Evolutionary conservation across 1,140 invertebrate species (phyloP).

Genomic region (Octopus sinensis): DNA sequence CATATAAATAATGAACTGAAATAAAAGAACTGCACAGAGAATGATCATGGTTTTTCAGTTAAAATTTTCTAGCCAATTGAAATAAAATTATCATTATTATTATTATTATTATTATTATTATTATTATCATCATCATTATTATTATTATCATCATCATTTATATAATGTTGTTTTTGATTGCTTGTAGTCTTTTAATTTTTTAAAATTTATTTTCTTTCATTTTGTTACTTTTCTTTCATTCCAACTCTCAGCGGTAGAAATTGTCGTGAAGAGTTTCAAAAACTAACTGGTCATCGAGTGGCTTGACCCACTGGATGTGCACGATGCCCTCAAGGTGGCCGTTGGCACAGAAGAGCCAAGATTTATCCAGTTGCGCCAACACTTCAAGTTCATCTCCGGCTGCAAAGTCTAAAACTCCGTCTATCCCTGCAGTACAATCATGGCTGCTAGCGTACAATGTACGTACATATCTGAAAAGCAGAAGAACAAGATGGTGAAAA

Average conservation of each 20-base stretch:
- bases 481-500: not conserved
- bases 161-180: not conserved
- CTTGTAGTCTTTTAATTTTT: no score
- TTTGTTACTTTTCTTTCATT: not conserved
- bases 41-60: no score
- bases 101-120: not conserved
- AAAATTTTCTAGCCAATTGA: not conserved
- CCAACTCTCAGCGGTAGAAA: conserved; percentile 26
- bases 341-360: conserved; percentile 36
- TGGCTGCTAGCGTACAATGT: not conserved
- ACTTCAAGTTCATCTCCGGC: conserved; percentile 37
- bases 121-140: not conserved
- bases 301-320: conserved; percentile 24
- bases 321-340: conserved; percentile 35
- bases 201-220: not conserved
- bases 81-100: not conserved
- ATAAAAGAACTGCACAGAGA: no score
- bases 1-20: no score
- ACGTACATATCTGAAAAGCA: not conserved
- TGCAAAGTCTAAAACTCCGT: not conserved
- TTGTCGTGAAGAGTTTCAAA: conserved; percentile 30
- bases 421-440: not conserved
- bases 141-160: not conserved
- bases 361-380: conserved; percentile 35
- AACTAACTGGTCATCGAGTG: conserved; percentile 29